Evolutionary conservation across 2,797 vertebrate species (phyloP), one percentile per base, ranked within the genome.

Genomic region (Pterois miles): DNA sequence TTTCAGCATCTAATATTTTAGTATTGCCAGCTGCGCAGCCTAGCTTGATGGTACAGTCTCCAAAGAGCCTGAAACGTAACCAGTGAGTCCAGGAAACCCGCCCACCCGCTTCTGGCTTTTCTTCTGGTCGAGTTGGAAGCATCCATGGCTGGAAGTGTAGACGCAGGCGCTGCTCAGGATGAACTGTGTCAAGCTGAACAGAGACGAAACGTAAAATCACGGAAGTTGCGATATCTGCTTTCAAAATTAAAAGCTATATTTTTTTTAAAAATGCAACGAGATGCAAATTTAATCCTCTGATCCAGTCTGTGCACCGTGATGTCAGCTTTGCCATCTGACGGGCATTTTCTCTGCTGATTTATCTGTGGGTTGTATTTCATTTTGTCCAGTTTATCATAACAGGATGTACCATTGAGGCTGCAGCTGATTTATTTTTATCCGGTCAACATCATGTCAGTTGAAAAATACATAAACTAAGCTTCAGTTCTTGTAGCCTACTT

Each of bases 111-210:
- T 87, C 85, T 77, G 34, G 69, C 76, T 82, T 80, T 77, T 87
- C 76, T 82, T 80, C 78, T 87, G 89, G 91, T 87, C 80, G 88
- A 77, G 90, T 88, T 93, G 93, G 93, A 91, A 87, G 77, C 85
- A 29, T 81, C 88, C 86, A 80, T 29, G 78, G 76, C 65, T 88
- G 90, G 83, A 92, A 92, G 50, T 91, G 92, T 87, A 87, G 85
- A 93, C 92, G 90, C 91, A 89, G 89, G 91, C 88, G 81, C 82
- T 84, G 80, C 75, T 50, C 65, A 54, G 48, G 38, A 84, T 67
- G 29, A 64, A 63, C 23, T 22, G 5, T 5, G 59, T 90, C 62
- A 91, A 92, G 81, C 1, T 56, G 0, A 0, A 0, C 8, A 40
- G 6, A 65, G 8, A 10, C 2, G 20, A 23, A 29, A 4, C 33